Evolutionary conservation across 2,797 vertebrate genomes (phyloP).

Genomic region (Epinephelus awoara): DNA sequence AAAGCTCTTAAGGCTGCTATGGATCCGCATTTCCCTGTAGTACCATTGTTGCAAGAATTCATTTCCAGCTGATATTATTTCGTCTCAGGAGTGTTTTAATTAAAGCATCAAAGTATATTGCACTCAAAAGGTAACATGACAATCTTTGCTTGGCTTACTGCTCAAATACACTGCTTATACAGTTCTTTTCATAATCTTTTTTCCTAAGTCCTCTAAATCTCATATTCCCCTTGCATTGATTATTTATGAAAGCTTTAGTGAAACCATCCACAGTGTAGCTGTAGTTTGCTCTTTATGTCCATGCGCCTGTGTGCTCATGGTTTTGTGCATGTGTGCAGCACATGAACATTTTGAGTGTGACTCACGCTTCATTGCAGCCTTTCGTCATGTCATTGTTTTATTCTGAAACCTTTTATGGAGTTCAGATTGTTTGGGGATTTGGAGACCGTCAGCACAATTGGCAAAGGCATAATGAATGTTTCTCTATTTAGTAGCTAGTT

Average conservation of each 20-base stretch:
- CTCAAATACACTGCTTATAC: slow-evolving; percentile 4
- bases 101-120: slow-evolving; percentile 24
- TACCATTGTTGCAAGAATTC: slow-evolving; percentile 25
- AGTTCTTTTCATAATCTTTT: slow-evolving; percentile 18
- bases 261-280: slow-evolving; percentile 14
- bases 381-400: slow-evolving; percentile 80
- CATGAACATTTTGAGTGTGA: slow-evolving; percentile 48
- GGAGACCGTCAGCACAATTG: slow-evolving; percentile 79
- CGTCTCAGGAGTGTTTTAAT: slow-evolving; percentile 44
- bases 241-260: slow-evolving; percentile 53
- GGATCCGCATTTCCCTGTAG: slow-evolving; percentile 38
- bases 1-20: slow-evolving; percentile 9
- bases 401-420: slow-evolving; percentile 74
- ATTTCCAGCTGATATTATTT: slow-evolving; percentile 35
- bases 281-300: slow-evolving; percentile 11
- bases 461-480: slow-evolving; percentile 63
- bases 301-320: slow-evolving; percentile 29
- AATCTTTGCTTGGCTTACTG: slow-evolving; percentile 18
- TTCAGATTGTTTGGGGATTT: slow-evolving; percentile 84
- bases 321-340: slow-evolving; percentile 30
- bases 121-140: slow-evolving; percentile 27
- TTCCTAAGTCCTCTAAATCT: slow-evolving; percentile 50
- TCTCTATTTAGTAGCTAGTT: slow-evolving; percentile 56
- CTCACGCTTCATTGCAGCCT: slow-evolving; percentile 75
- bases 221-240: slow-evolving; percentile 53